phyloP scores from a whole-genome alignment of 37 sponge, comb jelly and placozoan genomes.

The Geodia barretti region DNA sequence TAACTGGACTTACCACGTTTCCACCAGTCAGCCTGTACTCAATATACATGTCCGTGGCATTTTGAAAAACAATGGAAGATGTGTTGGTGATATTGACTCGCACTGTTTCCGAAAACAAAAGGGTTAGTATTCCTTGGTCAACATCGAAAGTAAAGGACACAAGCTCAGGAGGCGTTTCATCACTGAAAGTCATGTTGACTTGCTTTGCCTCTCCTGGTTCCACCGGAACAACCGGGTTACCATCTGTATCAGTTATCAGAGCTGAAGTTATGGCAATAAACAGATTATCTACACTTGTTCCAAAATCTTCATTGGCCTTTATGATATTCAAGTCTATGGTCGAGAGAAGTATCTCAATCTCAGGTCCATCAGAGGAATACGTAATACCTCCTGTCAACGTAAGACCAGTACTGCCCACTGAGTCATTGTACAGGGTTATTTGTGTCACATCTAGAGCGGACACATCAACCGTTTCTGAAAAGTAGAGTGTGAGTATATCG shows the following conservation, averaged over 20 bases:
- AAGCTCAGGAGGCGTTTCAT: slow-evolving; percentile 59
- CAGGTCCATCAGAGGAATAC: slow-evolving; percentile 38
- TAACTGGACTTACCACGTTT: slow-evolving; percentile 8
- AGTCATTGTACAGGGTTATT: slow-evolving; percentile 63
- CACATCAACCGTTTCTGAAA: slow-evolving; percentile 81
- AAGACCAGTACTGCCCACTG: slow-evolving; percentile 4
- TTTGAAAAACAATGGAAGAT: slow-evolving; percentile 60
- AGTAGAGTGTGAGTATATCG: slow-evolving; percentile 66
- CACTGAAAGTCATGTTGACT: slow-evolving; percentile 11
- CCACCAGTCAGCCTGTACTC: slow-evolving; percentile 65
- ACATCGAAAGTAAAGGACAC: slow-evolving; percentile 68
- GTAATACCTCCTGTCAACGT: slow-evolving; percentile 62
- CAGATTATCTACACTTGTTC: slow-evolving; percentile 40
- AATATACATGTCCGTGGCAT: slow-evolving; percentile 15
- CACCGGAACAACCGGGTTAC: slow-evolving; percentile 59
- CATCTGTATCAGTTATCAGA: slow-evolving; percentile 51
- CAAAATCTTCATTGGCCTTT: slow-evolving; percentile 63
- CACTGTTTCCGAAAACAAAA: slow-evolving; percentile 87
- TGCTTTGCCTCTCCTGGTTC: background rate
- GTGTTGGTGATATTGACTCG: slow-evolving; percentile 54
- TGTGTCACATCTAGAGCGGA: slow-evolving; percentile 67
- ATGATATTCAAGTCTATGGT: slow-evolving; percentile 62
- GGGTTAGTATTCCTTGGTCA: slow-evolving; percentile 43
- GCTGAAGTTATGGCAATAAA: slow-evolving; percentile 57
- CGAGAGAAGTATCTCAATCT: slow-evolving; percentile 32